Evolutionary conservation across 2,888 invertebrate species (phyloP).

Genomic region (Athalia circularis): DNA sequence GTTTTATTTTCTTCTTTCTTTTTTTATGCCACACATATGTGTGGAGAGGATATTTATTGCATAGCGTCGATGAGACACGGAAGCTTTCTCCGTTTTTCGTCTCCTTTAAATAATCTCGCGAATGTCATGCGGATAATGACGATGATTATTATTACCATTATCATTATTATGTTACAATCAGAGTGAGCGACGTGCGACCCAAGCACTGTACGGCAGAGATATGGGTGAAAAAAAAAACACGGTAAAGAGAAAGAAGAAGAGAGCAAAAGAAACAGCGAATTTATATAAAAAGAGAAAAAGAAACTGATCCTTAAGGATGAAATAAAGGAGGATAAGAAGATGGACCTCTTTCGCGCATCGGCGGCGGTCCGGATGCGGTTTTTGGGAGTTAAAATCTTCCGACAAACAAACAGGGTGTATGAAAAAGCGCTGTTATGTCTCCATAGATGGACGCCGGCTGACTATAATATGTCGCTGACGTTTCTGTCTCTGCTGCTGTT

Average conservation of each 20-base stretch:
- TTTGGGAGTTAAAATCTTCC: neutral
- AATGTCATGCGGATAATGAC: neutral
- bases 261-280: too few relatives aligned
- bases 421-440: constrained; percentile 40
- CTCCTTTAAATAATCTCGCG: neutral
- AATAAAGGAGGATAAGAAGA: too few relatives aligned
- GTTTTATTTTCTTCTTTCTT: too few relatives aligned
- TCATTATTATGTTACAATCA: constrained; percentile 9
- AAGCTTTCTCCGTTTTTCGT: neutral
- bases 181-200: constrained; percentile 33
- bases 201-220: constrained; percentile 8
- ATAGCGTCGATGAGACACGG: neutral
- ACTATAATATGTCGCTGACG: neutral
- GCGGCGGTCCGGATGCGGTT: constrained; percentile 18
- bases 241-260: too few relatives aligned
- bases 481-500: neutral
- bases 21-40: too few relatives aligned
- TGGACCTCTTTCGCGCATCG: constrained; percentile 15
- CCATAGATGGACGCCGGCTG: constrained; percentile 43
- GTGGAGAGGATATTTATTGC: too few relatives aligned
- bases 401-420: constrained; percentile 23
- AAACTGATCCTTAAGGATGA: too few relatives aligned
- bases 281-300: too few relatives aligned
- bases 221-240: neutral
- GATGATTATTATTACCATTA: constrained; percentile 12